A percentile compares a stretch with the other conserved stretches of the same genome.
phyloP scores from a whole-genome alignment of 1,140 invertebrate genomes.

The Cephus cinctus region DNA sequence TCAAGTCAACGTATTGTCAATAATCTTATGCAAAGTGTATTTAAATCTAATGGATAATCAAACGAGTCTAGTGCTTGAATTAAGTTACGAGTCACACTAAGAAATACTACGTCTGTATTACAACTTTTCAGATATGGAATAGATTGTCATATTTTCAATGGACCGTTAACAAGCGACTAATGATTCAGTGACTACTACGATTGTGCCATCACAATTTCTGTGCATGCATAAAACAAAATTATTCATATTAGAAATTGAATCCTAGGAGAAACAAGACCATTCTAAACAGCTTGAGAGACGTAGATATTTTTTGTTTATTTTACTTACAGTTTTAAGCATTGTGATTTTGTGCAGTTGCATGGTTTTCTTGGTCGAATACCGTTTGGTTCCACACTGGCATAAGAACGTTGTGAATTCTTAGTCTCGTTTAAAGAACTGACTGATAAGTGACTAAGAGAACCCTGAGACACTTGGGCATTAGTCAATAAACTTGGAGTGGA shows the following conservation, averaged over 20 bases:
- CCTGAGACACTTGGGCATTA: constrained; percentile 41
- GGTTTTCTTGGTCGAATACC: constrained; percentile 84
- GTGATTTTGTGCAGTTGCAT: constrained; percentile 99
- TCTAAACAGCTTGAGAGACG: background rate
- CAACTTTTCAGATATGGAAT: too few species aligned
- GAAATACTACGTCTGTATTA: too few species aligned
- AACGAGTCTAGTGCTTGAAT: constrained; percentile 9
- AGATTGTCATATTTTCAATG: constrained; percentile 27
- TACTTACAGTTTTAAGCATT: constrained; percentile 92
- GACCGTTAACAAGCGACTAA: constrained; percentile 25
- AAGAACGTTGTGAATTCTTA: constrained; percentile 39
- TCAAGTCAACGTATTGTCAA: constrained; percentile 25
- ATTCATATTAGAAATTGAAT: constrained; percentile 9
- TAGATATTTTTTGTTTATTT: constrained; percentile 6
- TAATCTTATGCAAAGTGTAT: constrained; percentile 4
- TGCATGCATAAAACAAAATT: constrained; percentile 8
- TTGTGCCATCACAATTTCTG: background rate
- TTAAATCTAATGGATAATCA: constrained; percentile 1
- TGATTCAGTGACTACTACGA: constrained; percentile 22
- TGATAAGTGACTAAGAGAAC: constrained; percentile 36
- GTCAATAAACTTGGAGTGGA: constrained; percentile 39
- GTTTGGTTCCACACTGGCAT: constrained; percentile 59
- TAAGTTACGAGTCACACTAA: too few species aligned
- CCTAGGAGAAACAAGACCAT: constrained; percentile 7
- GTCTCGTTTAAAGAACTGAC: constrained; percentile 29